Evolutionary conservation across 2,888 invertebrate species (phyloP).

Genomic region (Spodoptera exigua): DNA sequence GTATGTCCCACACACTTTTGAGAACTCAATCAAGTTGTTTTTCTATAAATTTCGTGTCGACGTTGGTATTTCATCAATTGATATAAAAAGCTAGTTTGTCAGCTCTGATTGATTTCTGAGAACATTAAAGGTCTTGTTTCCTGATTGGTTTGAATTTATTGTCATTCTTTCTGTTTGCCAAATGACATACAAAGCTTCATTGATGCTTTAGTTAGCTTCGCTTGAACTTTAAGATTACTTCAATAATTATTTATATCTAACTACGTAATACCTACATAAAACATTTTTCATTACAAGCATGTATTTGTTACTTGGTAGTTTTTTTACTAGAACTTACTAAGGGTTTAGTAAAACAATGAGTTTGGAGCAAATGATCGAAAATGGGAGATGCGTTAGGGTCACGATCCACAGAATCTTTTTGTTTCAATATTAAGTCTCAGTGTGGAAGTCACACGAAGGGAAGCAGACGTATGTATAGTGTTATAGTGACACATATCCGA

Average conservation of each 20-base stretch:
- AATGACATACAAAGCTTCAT: no score
- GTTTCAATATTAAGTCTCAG: conserved; percentile 55
- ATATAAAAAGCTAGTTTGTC: conserved; percentile 22
- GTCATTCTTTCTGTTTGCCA: no score
- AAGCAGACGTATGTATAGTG: conserved; percentile 77
- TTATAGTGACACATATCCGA: conserved; percentile 87
- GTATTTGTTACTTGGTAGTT: background rate
- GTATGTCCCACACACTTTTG: conserved; percentile 11
- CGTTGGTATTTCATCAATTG: conserved; percentile 31
- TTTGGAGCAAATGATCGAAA: conserved; percentile 28
- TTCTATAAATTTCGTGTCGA: conserved; percentile 5
- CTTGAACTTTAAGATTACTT: conserved; percentile 29
- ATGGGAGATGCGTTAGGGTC: conserved; percentile 43
- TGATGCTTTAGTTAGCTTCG: background rate
- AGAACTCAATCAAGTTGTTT: background rate
- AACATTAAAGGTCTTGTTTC: conserved; percentile 19
- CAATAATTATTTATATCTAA: background rate
- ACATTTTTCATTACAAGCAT: conserved; percentile 10
- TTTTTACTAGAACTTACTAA: background rate
- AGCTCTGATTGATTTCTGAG: conserved; percentile 40
- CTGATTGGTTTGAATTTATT: conserved; percentile 14
- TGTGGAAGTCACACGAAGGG: conserved; percentile 71
- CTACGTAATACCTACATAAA: background rate
- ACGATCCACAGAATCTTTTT: conserved; percentile 48
- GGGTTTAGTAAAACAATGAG: background rate